These are phyloP conservation scores for Nannobrachium achirus DNA, from an alignment of 2,113 vertebrate species.

Conservation along the genomic window DNA sequence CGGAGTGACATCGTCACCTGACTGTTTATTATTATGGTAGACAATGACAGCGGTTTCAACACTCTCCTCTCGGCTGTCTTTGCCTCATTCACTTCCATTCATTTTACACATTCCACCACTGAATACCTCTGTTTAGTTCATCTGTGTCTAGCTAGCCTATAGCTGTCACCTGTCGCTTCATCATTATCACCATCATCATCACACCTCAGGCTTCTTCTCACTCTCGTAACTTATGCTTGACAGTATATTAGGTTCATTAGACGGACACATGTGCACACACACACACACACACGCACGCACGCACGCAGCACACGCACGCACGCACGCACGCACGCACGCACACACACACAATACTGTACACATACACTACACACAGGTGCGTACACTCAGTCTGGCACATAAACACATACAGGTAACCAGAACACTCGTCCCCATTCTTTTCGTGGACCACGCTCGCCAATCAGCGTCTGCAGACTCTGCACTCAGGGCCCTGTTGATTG, in stretches of 20 bases:
- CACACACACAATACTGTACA: background rate
- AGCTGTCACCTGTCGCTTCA: background rate
- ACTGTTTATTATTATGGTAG: constrained; percentile 29
- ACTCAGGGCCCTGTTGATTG: too few relatives aligned
- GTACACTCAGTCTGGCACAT: too few relatives aligned
- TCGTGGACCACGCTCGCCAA: too few relatives aligned
- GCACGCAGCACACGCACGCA: background rate
- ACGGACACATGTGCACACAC: background rate
- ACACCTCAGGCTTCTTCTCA: too few relatives aligned
- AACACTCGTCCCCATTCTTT: too few relatives aligned
- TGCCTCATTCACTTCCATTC: background rate
- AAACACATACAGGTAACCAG: too few relatives aligned
- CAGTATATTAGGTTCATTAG: background rate
- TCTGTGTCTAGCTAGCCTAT: too few relatives aligned
- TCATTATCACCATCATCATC: background rate
- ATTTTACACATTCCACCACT: constrained; percentile 17
- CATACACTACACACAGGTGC: background rate
- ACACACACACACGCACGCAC: background rate
- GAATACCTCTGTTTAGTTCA: constrained; percentile 25
- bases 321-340: background rate
- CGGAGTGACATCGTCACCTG: constrained; percentile 5
- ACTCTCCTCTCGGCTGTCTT: constrained; percentile 25
- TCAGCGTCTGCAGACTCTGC: too few relatives aligned
- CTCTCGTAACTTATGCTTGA: background rate
- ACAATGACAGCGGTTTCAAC: constrained; percentile 9